phyloP scores from a whole-genome alignment of 2,113 vertebrate species.

The Nansenia antarctica region DNA sequence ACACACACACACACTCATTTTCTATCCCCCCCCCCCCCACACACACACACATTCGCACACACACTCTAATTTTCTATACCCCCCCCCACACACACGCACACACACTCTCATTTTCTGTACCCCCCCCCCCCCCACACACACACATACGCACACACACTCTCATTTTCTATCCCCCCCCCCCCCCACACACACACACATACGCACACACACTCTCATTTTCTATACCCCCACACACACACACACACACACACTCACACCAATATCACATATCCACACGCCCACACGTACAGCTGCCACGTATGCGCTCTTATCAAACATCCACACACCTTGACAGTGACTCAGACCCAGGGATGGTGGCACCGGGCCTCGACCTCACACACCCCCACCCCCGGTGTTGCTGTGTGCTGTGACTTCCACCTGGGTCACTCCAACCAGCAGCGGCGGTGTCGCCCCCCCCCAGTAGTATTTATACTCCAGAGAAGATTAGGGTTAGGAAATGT shows the following conservation, averaged over 20 bases:
- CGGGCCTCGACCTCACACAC: background rate
- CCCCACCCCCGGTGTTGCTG: no score
- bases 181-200: no score
- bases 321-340: slow-evolving; percentile 36
- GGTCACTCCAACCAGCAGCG: background rate
- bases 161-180: slow-evolving; percentile 28
- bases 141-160: background rate
- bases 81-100: no score
- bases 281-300: slow-evolving; percentile 38
- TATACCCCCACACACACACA: background rate
- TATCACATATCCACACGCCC: slow-evolving; percentile 39
- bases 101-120: no score
- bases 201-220: no score
- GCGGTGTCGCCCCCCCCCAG: background rate
- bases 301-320: slow-evolving; percentile 15
- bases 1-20: no score
- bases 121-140: no score
- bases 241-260: slow-evolving; percentile 3
- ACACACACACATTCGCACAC: no score
- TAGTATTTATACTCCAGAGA: background rate
- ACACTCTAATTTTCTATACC: no score
- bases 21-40: no score
- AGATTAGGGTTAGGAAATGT: no score
- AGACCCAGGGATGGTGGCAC: background rate
- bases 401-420: no score